Conservation (phyloP, 2,888 invertebrate species). For the Pedicia rivosa region DNA sequence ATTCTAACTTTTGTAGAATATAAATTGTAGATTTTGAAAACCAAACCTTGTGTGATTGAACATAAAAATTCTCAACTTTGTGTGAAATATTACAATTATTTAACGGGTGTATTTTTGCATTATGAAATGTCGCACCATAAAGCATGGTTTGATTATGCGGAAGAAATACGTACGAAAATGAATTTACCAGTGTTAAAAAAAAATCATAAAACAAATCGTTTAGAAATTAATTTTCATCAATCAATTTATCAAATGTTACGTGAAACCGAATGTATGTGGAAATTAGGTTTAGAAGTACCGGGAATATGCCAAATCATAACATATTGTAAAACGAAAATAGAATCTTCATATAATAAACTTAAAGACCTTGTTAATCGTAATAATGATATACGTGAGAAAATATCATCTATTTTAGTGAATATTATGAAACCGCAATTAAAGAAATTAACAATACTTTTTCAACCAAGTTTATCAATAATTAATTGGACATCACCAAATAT, state of each 20-base stretch:
- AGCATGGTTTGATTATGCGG: conserved; percentile 63
- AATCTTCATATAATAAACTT: conserved; percentile 42
- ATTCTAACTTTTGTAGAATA: conserved; percentile 25
- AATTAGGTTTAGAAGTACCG: conserved; percentile 54
- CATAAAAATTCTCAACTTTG: conserved; percentile 55
- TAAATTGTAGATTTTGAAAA: conserved; percentile 14
- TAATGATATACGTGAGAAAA: conserved; percentile 35
- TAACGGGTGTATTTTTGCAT: conserved; percentile 63
- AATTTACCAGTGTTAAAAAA: conserved; percentile 54
- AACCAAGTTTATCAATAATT: conserved; percentile 58
- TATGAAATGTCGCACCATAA: conserved; percentile 70
- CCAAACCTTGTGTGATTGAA: conserved; percentile 31
- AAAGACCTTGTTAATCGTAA: conserved; percentile 45
- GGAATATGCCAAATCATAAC: conserved; percentile 59
- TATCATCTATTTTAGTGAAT: conserved; percentile 40
- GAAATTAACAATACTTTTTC: conserved; percentile 51
- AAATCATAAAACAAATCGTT: conserved; percentile 45
- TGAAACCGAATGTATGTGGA: conserved; percentile 70
- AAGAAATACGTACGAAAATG: conserved; percentile 43
- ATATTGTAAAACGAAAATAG: conserved; percentile 53
- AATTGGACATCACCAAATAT: conserved; percentile 66
- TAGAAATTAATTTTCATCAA: conserved; percentile 55
- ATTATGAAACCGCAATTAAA: conserved; percentile 49
- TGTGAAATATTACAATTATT: conserved; percentile 61
- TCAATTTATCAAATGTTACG: conserved; percentile 55